These are phyloP conservation scores for Cyanistes caeruleus DNA, from an alignment of 2,113 vertebrate genomes.

Conservation along the genomic window DNA sequence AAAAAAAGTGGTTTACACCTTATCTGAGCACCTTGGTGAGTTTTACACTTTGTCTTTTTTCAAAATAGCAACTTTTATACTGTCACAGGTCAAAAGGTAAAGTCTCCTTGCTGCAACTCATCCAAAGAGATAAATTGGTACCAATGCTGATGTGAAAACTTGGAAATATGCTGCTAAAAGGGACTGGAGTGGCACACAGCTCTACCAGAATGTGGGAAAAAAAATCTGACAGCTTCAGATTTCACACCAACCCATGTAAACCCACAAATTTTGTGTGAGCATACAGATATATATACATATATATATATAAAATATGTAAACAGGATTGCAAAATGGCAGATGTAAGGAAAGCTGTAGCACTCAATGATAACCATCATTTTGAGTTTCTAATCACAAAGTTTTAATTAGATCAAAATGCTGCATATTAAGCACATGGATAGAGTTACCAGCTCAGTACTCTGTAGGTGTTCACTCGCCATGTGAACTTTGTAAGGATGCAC, in stretches of 20 bases:
- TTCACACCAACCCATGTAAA: not conserved
- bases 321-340: not conserved
- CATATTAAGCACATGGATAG: not conserved
- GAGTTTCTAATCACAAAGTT: not conserved
- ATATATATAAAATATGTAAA: not conserved
- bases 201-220: not conserved
- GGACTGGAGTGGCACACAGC: not conserved
- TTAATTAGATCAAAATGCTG: not conserved
- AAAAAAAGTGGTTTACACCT: not conserved
- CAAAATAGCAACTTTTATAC: not conserved
- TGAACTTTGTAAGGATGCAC: not conserved
- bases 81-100: conserved; percentile 12
- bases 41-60: not conserved
- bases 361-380: not conserved
- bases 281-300: not conserved
- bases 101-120: not conserved
- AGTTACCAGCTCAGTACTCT: not conserved
- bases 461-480: not conserved
- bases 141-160: not conserved
- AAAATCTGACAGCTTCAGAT: not conserved
- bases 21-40: not conserved
- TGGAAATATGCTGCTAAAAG: not conserved
- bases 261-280: not conserved
- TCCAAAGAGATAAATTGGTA: not conserved
- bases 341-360: not conserved